Evolutionary conservation across 2,113 vertebrate species (phyloP).

Genomic region (Laticauda laticaudata): DNA sequence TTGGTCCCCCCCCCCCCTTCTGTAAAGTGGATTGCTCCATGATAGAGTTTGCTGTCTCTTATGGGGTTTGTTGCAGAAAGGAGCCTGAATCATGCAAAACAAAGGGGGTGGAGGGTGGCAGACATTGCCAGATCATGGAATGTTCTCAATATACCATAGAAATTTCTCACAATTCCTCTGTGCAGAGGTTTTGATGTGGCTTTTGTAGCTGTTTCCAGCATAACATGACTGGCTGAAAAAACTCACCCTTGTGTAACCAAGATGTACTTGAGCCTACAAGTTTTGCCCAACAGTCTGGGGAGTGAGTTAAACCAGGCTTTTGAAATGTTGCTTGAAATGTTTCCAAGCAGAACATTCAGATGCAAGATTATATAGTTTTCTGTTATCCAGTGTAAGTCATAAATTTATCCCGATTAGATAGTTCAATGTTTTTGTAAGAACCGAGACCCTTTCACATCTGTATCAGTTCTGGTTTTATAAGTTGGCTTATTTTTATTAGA

Average conservation of each 20-base stretch:
- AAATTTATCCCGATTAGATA: neutral
- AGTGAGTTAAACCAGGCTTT: neutral
- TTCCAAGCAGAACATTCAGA: neutral
- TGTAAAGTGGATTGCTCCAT: neutral
- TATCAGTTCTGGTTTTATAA: neutral
- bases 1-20: neutral
- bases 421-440: neutral
- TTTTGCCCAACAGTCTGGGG: neutral
- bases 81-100: neutral
- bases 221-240: too few relatives aligned
- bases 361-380: neutral
- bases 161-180: neutral
- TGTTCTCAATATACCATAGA: neutral
- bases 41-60: neutral
- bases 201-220: neutral
- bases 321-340: neutral
- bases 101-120: too few relatives aligned
- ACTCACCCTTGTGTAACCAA: neutral
- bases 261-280: neutral
- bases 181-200: neutral
- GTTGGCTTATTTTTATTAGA: neutral
- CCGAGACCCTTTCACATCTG: neutral
- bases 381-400: neutral
- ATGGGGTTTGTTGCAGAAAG: neutral
- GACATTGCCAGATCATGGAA: neutral